Percentiles rank a stretch among this genome's conserved stretches.
These are phyloP conservation scores for Agriopis aurantiaria DNA, from an alignment of 2,888 invertebrate species.

Conservation along the genomic window DNA sequence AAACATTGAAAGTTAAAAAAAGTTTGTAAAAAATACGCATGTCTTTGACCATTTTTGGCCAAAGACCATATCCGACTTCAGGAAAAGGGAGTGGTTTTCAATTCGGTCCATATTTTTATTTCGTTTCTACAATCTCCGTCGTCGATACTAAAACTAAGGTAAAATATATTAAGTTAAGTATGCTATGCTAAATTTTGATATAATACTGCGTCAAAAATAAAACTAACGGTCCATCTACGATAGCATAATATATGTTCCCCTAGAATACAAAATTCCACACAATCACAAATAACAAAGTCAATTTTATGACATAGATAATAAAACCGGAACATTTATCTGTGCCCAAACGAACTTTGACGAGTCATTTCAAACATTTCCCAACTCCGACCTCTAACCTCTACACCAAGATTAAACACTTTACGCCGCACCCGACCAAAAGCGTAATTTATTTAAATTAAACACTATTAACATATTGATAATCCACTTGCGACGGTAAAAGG, in stretches of 20 bases:
- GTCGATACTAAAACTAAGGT: too few species aligned
- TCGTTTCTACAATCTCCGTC: too few species aligned
- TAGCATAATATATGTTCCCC: background rate
- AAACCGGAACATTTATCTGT: slow-evolving; percentile 22
- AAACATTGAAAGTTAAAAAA: too few species aligned
- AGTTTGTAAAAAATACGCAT: too few species aligned
- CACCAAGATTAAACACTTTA: slow-evolving; percentile 28
- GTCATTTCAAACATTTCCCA: slow-evolving; percentile 44
- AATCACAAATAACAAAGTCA: slow-evolving; percentile 18
- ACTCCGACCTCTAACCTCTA: slow-evolving; percentile 33
- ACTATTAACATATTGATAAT: slow-evolving; percentile 57
- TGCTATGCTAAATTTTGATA: too few species aligned
- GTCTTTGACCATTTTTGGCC: too few species aligned
- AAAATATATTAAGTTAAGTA: too few species aligned
- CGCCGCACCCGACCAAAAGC: slow-evolving; percentile 45
- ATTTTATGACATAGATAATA: slow-evolving; percentile 24
- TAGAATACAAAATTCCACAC: background rate
- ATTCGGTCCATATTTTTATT: too few species aligned
- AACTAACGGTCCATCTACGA: too few species aligned
- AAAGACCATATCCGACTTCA: too few species aligned
- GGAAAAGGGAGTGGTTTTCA: too few species aligned
- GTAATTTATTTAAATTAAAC: slow-evolving; percentile 58
- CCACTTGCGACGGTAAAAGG: slow-evolving; percentile 30
- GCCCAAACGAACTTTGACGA: slow-evolving; percentile 15
- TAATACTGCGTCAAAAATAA: too few species aligned